Conservation (phyloP, 2,113 vertebrate species). For the Dipodomys spectabilis region DNA sequence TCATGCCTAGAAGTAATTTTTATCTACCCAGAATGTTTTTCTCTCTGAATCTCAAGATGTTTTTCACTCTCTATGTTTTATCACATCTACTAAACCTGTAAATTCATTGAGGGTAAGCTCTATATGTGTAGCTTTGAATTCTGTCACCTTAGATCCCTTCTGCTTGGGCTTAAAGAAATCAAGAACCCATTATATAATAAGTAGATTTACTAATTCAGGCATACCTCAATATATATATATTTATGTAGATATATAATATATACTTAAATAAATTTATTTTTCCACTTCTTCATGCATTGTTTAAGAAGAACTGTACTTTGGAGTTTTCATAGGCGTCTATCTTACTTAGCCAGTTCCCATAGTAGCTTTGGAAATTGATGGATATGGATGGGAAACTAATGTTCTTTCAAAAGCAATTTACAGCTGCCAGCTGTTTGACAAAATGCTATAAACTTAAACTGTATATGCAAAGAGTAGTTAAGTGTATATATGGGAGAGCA, state of each 20-base stretch:
- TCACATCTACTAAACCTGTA: neutral
- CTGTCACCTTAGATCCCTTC: neutral
- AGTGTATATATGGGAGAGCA: neutral
- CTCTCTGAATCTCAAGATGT: neutral
- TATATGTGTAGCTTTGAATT: neutral
- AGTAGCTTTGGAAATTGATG: neutral
- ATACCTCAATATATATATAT: neutral
- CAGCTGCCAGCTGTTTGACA: neutral
- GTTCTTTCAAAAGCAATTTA: neutral
- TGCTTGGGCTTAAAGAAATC: neutral
- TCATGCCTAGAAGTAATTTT: neutral
- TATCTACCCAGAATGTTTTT: neutral
- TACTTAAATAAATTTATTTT: neutral
- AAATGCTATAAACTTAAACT: neutral
- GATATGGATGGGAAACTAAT: neutral
- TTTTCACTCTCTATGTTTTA: neutral
- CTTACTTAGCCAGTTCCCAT: neutral
- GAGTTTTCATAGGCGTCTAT: neutral
- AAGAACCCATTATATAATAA: neutral
- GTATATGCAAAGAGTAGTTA: neutral
- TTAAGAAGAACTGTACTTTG: neutral
- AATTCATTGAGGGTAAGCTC: neutral
- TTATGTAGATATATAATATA: too few relatives aligned
- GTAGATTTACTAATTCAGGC: neutral
- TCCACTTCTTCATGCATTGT: neutral